Evolutionary conservation across 2,888 invertebrate genomes (phyloP).

Genomic region (Lordiphosa fenestrarum): DNA sequence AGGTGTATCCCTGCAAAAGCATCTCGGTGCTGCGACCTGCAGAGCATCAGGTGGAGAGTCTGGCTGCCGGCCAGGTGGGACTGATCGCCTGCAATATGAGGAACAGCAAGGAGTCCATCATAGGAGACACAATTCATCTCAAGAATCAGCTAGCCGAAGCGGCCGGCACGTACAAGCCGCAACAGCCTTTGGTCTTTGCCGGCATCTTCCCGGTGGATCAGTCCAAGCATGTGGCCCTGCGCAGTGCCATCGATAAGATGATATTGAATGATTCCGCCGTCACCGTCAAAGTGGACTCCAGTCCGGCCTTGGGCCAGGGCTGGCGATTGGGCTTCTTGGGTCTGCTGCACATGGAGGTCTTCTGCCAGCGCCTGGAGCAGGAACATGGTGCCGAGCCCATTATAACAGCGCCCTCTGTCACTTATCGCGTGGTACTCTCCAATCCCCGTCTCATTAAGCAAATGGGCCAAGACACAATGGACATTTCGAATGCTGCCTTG

Average conservation of each 20-base stretch:
- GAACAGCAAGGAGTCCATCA: conserved; percentile 85
- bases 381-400: conserved; percentile 91
- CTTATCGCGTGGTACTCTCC: conserved; percentile 87
- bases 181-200: conserved; percentile 92
- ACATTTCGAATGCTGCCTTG: conserved; percentile 88
- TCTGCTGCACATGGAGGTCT: conserved; percentile 92
- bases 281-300: conserved; percentile 88
- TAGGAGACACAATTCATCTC: conserved; percentile 88
- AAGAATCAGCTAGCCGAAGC: conserved; percentile 80
- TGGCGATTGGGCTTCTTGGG: conserved; percentile 94
- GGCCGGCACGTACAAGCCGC: conserved; percentile 84
- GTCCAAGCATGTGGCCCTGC: conserved; percentile 87
- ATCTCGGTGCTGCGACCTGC: conserved; percentile 90
- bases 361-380: conserved; percentile 91
- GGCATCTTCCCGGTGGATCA: conserved; percentile 94
- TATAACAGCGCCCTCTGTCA: conserved; percentile 92
- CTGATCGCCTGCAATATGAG: conserved; percentile 91
- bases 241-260: conserved; percentile 93
- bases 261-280: conserved; percentile 97
- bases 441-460: conserved; percentile 87
- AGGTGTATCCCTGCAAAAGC: conserved; percentile 88
- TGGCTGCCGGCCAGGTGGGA: conserved; percentile 96
- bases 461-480: conserved; percentile 83
- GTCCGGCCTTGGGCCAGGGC: conserved; percentile 93
- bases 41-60: conserved; percentile 84